phyloP scores from a whole-genome alignment of 2,113 vertebrate genomes.

The Caranx melampygus region DNA sequence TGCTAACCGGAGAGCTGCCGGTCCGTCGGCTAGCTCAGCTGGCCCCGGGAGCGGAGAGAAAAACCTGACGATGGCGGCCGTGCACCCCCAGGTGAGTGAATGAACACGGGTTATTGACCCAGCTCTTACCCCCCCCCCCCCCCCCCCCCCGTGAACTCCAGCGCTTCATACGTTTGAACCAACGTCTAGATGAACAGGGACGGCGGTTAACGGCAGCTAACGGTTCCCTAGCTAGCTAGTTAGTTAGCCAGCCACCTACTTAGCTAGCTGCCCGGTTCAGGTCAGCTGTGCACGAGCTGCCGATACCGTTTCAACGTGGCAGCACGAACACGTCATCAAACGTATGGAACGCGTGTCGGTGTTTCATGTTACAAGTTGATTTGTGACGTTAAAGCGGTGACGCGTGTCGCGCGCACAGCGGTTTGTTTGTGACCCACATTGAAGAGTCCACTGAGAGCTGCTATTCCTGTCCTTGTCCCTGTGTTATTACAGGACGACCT shows the following conservation, averaged over 20 bases:
- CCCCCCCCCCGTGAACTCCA: too few relatives aligned
- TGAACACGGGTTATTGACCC: rapidly evolving
- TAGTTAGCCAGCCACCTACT: neutral
- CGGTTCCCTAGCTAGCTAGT: neutral
- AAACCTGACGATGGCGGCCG: constrained; percentile 52
- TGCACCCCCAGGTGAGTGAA: constrained; percentile 69
- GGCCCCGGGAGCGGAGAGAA: rapidly evolving
- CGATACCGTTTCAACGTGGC: constrained; percentile 33
- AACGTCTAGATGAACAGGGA: too few relatives aligned
- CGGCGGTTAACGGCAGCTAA: neutral
- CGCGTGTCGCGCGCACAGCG: rapidly evolving
- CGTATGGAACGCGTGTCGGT: too few relatives aligned
- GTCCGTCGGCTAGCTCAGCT: constrained; percentile 9
- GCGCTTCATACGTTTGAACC: neutral
- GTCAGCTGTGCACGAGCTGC: constrained; percentile 1
- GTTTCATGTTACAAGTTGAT: rapidly evolving
- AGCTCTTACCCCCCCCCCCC: too few relatives aligned
- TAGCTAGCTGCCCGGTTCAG: neutral
- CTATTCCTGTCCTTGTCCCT: constrained; percentile 41
- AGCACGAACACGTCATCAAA: rapidly evolving
- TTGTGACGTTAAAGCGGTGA: rapidly evolving
- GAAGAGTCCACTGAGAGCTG: constrained; percentile 29
- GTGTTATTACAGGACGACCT: constrained; percentile 69
- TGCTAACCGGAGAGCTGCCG: constrained; percentile 1
- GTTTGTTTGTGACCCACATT: constrained; percentile 18